These are phyloP conservation scores for Stictonetta naevosa DNA, from an alignment of 2,113 vertebrate genomes.

Conservation along the genomic window DNA sequence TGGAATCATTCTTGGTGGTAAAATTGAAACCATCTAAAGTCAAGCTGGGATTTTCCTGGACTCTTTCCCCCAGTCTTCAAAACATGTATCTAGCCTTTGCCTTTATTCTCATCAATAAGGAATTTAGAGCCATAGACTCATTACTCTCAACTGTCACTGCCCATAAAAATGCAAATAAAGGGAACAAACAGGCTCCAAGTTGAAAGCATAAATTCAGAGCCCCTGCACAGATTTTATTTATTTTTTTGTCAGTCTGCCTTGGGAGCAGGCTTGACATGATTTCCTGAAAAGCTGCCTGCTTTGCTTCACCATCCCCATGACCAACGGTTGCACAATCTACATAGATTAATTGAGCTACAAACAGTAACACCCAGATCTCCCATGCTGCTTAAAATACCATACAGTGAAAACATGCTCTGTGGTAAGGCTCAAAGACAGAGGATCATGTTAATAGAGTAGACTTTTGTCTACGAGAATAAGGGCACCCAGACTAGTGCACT, in stretches of 20 bases:
- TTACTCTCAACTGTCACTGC: constrained; percentile 3
- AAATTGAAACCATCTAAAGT: constrained; percentile 62
- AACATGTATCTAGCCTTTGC: constrained; percentile 22
- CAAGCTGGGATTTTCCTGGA: constrained; percentile 49
- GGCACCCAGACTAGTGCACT: neutral
- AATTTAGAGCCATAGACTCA: constrained; percentile 47
- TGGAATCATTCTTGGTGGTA: constrained; percentile 39
- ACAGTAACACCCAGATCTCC: neutral
- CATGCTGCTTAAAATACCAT: neutral
- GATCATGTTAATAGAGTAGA: neutral
- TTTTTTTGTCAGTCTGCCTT: neutral
- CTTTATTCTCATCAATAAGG: constrained; percentile 62
- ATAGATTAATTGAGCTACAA: neutral
- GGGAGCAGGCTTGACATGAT: neutral
- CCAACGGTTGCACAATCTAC: neutral
- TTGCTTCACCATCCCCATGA: neutral
- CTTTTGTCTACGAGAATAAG: neutral
- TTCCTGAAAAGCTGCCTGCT: neutral
- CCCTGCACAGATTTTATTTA: neutral
- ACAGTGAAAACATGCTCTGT: neutral
- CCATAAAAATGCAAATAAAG: neutral
- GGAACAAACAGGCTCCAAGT: neutral
- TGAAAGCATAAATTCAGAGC: neutral
- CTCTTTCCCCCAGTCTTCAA: constrained; percentile 44
- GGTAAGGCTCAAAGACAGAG: neutral